Percentiles rank a stretch among this genome's conserved stretches.
Evolutionary conservation across 64 coral and sea anemone genomes (phyloP).

Genomic region (Catalaphyllia jardinei): DNA sequence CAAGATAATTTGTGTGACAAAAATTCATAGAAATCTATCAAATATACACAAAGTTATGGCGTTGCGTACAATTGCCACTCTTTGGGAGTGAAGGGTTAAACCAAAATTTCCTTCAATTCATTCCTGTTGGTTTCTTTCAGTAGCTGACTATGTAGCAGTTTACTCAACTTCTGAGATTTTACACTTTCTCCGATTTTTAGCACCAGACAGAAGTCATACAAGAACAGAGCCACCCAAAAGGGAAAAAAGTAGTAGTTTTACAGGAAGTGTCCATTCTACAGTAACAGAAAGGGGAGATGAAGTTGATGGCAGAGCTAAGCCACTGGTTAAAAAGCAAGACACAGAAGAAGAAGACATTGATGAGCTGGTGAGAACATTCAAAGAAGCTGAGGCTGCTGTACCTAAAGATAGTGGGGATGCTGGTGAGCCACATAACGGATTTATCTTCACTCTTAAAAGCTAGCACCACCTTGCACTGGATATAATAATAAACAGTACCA

Average conservation of each 20-base stretch:
- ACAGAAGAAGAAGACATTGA: constrained; percentile 93
- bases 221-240: neutral
- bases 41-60: too few relatives aligned
- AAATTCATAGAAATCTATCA: too few relatives aligned
- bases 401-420: constrained; percentile 40
- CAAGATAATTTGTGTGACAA: too few relatives aligned
- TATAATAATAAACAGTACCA: too few relatives aligned
- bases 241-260: constrained; percentile 12
- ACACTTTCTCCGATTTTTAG: neutral
- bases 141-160: too few relatives aligned
- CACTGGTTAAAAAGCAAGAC: constrained; percentile 35
- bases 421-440: neutral
- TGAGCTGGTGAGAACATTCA: constrained; percentile 80
- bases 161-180: too few relatives aligned
- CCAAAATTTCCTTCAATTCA: too few relatives aligned
- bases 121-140: too few relatives aligned
- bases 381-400: constrained; percentile 60
- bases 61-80: too few relatives aligned
- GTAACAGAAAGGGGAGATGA: neutral
- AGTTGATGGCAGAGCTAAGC: constrained; percentile 1
- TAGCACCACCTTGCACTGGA: too few relatives aligned
- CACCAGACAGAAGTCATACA: neutral
- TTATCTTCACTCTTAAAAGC: too few relatives aligned
- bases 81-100: too few relatives aligned
- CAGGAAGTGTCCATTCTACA: constrained; percentile 10